phyloP scores from a whole-genome alignment of 1,140 invertebrate genomes.

The Bombus turneri region DNA sequence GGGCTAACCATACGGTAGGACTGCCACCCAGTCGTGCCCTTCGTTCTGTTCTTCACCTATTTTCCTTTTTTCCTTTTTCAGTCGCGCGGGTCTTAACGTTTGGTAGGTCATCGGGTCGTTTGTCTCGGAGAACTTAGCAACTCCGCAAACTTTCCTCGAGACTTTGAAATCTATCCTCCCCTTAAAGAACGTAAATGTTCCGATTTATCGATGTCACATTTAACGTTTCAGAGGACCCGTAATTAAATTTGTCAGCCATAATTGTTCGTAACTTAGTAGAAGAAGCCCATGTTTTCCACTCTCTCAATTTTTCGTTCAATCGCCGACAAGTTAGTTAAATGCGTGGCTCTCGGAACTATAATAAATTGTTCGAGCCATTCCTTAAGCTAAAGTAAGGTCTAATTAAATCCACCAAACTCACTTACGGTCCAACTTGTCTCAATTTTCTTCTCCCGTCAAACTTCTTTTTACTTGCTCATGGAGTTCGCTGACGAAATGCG shows the following conservation, averaged over 20 bases:
- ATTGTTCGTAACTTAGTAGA: neutral
- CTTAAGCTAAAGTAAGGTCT: neutral
- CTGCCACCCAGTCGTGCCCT: slow-evolving; percentile 14
- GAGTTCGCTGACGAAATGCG: neutral
- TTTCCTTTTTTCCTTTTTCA: neutral
- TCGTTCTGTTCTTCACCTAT: slow-evolving; percentile 51
- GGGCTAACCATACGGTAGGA: neutral
- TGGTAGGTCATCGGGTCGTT: slow-evolving; percentile 9
- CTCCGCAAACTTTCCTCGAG: neutral
- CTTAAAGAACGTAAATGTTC: neutral
- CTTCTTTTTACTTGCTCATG: neutral
- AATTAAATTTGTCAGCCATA: slow-evolving; percentile 26
- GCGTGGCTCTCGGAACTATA: neutral
- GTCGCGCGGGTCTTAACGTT: neutral
- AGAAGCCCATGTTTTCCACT: neutral
- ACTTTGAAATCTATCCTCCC: neutral
- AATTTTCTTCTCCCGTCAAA: neutral
- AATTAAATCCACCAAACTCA: slow-evolving; percentile 2
- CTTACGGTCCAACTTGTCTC: neutral
- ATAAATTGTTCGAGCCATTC: neutral
- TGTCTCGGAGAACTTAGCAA: neutral
- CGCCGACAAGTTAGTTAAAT: neutral
- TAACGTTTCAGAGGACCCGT: neutral
- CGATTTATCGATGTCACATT: neutral
- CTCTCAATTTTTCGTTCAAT: neutral